Conservation (phyloP, 2,797 vertebrate genomes). For the Rachycentron canadum region DNA sequence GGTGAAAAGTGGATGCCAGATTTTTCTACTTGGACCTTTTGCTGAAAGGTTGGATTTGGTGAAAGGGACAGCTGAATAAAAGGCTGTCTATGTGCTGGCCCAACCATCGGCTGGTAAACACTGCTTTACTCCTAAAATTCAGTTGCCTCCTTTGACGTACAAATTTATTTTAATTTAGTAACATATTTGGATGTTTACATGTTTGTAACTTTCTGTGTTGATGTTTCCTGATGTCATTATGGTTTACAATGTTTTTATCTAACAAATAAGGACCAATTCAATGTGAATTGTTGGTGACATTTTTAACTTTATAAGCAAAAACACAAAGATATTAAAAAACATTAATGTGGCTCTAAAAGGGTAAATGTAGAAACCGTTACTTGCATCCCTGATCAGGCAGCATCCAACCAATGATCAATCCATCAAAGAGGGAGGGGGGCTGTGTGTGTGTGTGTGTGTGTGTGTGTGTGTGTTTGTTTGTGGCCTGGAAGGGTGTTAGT, state of each 20-base stretch:
- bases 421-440: neutral
- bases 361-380: neutral
- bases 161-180: no score
- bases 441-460: neutral
- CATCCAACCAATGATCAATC: neutral
- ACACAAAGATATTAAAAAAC: no score
- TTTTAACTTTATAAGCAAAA: no score
- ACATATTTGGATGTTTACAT: no score
- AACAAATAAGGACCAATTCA: no score
- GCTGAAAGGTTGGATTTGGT: neutral
- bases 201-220: no score
- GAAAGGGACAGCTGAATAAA: neutral
- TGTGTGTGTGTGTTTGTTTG: neutral
- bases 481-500: neutral
- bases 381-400: neutral
- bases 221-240: no score
- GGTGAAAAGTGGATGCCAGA: conserved; percentile 1
- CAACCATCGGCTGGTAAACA: neutral
- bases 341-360: no score
- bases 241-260: no score
- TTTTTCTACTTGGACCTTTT: neutral
- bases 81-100: neutral
- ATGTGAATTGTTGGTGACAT: no score
- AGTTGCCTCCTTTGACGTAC: no score
- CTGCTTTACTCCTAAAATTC: neutral